Evolutionary conservation across 2,113 vertebrate species (phyloP).

Genomic region (Pangasianodon gigas): DNA sequence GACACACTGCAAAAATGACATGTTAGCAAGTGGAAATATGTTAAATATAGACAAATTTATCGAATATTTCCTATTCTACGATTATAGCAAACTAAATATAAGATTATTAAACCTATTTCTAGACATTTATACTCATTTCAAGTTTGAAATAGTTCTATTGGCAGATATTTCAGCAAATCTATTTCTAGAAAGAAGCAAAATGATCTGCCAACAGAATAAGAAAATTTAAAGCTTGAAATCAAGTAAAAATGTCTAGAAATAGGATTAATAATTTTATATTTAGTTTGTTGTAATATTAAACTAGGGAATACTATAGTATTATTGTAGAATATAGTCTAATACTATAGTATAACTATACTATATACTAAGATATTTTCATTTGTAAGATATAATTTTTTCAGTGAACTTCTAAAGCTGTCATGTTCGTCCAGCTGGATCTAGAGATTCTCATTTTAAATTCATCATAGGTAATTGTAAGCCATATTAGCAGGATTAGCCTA

Average conservation of each 20-base stretch:
- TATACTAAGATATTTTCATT: neutral
- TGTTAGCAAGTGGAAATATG: neutral
- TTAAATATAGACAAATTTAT: neutral
- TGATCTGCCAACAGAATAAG: neutral
- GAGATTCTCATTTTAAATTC: neutral
- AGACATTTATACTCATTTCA: neutral
- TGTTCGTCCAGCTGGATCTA: neutral
- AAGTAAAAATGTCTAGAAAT: neutral
- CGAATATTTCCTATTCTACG: neutral
- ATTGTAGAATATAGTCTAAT: neutral
- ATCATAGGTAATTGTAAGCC: neutral
- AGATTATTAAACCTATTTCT: neutral
- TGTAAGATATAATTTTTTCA: neutral
- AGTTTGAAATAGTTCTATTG: neutral
- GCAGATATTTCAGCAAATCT: neutral
- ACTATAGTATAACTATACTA: neutral
- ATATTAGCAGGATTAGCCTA: neutral
- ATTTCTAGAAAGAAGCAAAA: neutral
- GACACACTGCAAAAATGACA: constrained; percentile 54
- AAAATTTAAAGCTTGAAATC: neutral
- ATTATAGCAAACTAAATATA: neutral
- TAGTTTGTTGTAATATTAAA: neutral
- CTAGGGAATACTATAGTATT: neutral
- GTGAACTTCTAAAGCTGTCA: no score
- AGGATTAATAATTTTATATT: neutral